Percentiles rank a stretch among this genome's conserved stretches.
Evolutionary conservation across 2,888 invertebrate genomes (phyloP).

Genomic region (Aspidiotus rigidus): DNA sequence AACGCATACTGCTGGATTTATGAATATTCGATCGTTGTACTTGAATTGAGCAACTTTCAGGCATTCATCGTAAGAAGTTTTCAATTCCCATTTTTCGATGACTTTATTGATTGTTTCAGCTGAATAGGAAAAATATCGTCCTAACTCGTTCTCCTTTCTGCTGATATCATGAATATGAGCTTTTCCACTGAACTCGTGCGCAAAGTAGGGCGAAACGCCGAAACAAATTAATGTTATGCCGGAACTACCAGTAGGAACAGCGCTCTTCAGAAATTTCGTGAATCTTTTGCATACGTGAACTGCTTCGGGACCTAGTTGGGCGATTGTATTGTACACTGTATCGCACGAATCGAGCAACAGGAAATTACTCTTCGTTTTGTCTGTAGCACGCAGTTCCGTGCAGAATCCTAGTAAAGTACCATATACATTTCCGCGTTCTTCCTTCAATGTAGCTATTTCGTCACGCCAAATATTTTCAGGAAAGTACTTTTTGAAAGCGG

Average conservation of each 20-base stretch:
- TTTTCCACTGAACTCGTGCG: slow-evolving; percentile 6
- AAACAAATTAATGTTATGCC: slow-evolving; percentile 3
- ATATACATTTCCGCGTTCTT: slow-evolving; percentile 2
- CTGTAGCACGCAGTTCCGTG: slow-evolving; percentile 1
- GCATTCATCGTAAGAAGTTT: too few species aligned
- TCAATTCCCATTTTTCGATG: too few species aligned
- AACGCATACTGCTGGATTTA: too few species aligned
- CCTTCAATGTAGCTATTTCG: not conserved
- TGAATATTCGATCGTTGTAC: too few species aligned
- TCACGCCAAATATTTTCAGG: not conserved
- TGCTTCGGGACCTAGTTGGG: slow-evolving; percentile 7
- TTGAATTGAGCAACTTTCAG: too few species aligned
- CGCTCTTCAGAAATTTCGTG: slow-evolving; percentile 11
- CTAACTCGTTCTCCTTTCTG: slow-evolving; percentile 5
- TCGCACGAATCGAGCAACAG: slow-evolving; percentile 11
- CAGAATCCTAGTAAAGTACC: slow-evolving; percentile 3
- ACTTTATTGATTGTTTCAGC: not conserved
- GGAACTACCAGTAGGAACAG: slow-evolving; percentile 2
- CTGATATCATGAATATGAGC: not conserved
- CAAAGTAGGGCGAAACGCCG: slow-evolving; percentile 12
- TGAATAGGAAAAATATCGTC: not conserved
- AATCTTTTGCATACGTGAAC: slow-evolving; percentile 5
- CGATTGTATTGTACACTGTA: slow-evolving; percentile 5
- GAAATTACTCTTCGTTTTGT: slow-evolving; percentile 3
- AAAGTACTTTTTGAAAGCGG: slow-evolving; percentile 6